Evolutionary conservation across 2,888 invertebrate species (phyloP).

Genomic region (Caenorhabditis sulstoni): DNA sequence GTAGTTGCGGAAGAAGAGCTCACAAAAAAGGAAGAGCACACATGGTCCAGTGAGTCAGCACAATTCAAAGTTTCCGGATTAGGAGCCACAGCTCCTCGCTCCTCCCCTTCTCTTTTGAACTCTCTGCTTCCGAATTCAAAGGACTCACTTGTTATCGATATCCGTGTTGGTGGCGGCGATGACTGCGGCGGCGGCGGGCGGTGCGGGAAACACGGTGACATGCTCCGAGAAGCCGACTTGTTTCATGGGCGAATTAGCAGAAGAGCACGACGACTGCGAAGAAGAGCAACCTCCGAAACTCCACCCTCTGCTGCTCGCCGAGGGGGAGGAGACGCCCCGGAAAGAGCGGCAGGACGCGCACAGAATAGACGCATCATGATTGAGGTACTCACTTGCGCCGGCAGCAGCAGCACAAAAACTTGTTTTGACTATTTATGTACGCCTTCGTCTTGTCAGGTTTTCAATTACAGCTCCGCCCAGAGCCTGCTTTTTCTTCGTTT

Average conservation of each 20-base stretch:
- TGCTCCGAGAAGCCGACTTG: conserved; percentile 56
- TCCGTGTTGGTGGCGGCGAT: conserved; percentile 38
- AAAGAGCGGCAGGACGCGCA: conserved; percentile 34
- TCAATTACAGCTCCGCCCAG: conserved; percentile 51
- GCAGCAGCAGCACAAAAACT: conserved; percentile 32
- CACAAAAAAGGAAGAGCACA: not conserved
- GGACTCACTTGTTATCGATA: conserved; percentile 50
- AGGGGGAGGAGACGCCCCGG: conserved; percentile 22
- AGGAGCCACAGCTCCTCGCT: too few species aligned
- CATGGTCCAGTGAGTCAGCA: too few species aligned
- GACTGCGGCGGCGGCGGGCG: conserved; percentile 28
- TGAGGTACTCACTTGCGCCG: conserved; percentile 52
- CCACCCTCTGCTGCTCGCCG: conserved; percentile 29
- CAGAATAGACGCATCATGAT: conserved; percentile 55
- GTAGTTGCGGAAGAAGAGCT: not conserved
- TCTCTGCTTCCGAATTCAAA: not conserved
- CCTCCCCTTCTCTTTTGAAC: too few species aligned
- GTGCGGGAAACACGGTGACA: conserved; percentile 50
- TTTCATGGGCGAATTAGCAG: conserved; percentile 33
- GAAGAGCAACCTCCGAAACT: conserved; percentile 53
- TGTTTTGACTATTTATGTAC: conserved; percentile 51
- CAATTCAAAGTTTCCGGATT: too few species aligned
- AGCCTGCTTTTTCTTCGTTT: not conserved
- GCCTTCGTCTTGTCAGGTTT: conserved; percentile 49
- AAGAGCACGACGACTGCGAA: conserved; percentile 5